Evolutionary conservation across 2,113 vertebrate species (phyloP), one percentile per base, ranked within the genome.

Genomic region (Mormyrus iriodes): DNA sequence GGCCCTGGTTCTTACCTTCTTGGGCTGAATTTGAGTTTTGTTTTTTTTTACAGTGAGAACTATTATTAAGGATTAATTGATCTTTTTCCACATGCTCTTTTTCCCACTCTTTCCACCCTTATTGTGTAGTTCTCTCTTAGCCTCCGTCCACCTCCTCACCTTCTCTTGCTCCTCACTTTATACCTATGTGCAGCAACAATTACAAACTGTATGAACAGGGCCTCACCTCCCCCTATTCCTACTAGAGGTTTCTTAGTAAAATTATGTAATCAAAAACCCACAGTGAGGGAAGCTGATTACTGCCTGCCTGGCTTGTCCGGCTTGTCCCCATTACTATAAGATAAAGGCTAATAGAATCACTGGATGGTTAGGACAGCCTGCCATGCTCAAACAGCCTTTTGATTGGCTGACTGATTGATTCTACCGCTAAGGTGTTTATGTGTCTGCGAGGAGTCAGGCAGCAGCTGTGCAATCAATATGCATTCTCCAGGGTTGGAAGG

Each of bases 11-110:
- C 85, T 53, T 86, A 53, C 90, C 91, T 88, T 90, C 69, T 69
- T 79, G 73, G 31, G 35, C 73, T 79, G 35, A 19, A 79, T 90
- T 88, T 69, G 84, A 65, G 88, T 90, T 90, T 87, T 1, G 8
- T 88, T 91, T 91, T 90, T 90, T 85, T 89, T 88, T 88, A 90
- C 58, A 69, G 90, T 90, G 90, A 89, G 88, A 90, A 90, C 90
- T 90, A 91, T 89, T 76, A 76, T 90, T 86, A 42, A 86, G 49
- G n/a, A 31, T 86, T 52, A 55, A 86, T 55, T 55, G 85, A 53
- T 55, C 6, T 61, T 39, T 49, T 51, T 39, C 49, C 8, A 13
- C 9, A 12, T n/a, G 39, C 35, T 83, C 12, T 52, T 31, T 15
- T 13, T 24, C 85, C 5, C 21, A n/a, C 39, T 48, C 87, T 83